Evolutionary conservation across 2,888 invertebrate species (phyloP).

Genomic region (Gymnocheta viridis): DNA sequence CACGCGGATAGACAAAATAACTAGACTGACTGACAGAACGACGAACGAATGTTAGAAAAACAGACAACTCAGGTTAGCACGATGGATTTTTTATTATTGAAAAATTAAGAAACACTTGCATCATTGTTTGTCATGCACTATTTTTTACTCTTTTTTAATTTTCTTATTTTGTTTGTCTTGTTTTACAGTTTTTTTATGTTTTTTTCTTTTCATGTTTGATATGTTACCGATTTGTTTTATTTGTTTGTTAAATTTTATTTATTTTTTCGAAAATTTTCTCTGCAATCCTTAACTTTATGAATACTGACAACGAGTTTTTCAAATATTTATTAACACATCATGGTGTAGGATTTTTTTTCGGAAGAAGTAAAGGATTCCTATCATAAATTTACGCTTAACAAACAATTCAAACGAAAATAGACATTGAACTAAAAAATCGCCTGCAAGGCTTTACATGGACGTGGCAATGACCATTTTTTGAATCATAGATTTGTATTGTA

Average conservation of each 20-base stretch:
- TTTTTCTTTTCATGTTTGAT: conserved; percentile 46
- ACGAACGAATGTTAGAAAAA: conserved; percentile 33
- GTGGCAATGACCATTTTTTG: too few relatives aligned
- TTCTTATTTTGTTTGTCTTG: conserved; percentile 24
- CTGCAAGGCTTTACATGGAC: too few relatives aligned
- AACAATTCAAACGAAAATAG: too few relatives aligned
- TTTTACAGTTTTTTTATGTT: conserved; percentile 34
- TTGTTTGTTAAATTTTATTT: conserved; percentile 54
- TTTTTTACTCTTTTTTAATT: conserved; percentile 54
- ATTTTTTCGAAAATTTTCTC: conserved; percentile 12
- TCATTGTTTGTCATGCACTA: conserved; percentile 57
- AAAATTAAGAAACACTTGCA: conserved; percentile 59
- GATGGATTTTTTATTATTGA: conserved; percentile 4
- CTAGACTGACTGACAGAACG: conserved; percentile 9
- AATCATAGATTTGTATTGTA: too few relatives aligned
- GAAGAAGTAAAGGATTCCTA: background rate
- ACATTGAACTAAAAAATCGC: too few relatives aligned
- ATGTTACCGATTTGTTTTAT: conserved; percentile 60
- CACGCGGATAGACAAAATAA: background rate
- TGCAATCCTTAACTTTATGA: conserved; percentile 31
- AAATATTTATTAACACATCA: background rate
- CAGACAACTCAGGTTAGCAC: conserved; percentile 2
- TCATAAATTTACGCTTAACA: background rate
- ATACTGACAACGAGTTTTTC: too few relatives aligned
- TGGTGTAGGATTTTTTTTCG: background rate